Percentiles rank a stretch among this genome's conserved stretches.
Conservation (phyloP, 2,888 invertebrate genomes). For the Ashinkailepas kermadecensis region DNA sequence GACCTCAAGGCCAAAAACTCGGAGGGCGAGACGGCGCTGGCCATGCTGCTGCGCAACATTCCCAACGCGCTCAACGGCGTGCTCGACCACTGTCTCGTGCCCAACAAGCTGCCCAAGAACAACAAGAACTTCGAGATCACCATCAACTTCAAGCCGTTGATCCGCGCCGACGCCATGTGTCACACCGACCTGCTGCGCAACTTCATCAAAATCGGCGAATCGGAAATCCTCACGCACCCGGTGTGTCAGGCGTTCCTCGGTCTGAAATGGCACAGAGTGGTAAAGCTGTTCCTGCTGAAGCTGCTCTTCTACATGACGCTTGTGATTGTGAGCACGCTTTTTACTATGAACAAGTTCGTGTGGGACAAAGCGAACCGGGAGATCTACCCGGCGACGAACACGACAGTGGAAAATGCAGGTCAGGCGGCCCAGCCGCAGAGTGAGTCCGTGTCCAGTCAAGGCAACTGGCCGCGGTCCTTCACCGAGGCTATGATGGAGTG, state of each 20-base stretch:
- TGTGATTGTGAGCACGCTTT: conserved; percentile 48
- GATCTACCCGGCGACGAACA: conserved; percentile 11
- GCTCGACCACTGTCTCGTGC: conserved; percentile 49
- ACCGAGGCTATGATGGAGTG: not conserved
- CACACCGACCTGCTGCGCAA: conserved; percentile 51
- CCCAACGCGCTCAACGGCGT: conserved; percentile 51
- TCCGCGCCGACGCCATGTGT: conserved; percentile 29
- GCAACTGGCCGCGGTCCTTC: not conserved
- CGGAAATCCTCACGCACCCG: conserved; percentile 50
- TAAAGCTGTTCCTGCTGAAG: conserved; percentile 50
- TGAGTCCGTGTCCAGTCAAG: not conserved
- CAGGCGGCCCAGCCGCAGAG: not conserved
- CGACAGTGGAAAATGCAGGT: not conserved
- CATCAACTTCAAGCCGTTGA: conserved; percentile 45
- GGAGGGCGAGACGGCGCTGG: conserved; percentile 46
- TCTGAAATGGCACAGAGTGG: conserved; percentile 52
- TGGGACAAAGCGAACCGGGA: conserved; percentile 22
- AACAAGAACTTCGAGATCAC: conserved; percentile 45
- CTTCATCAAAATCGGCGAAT: conserved; percentile 48
- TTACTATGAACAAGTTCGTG: conserved; percentile 38
- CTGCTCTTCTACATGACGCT: conserved; percentile 49
- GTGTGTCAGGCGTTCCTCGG: conserved; percentile 52
- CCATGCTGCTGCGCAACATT: conserved; percentile 50
- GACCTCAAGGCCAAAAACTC: conserved; percentile 45
- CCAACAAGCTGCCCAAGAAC: conserved; percentile 46